Percentiles rank a stretch among this genome's conserved stretches.
Conservation (phyloP, 2,797 vertebrate genomes). For the Tragopan temminckii region DNA sequence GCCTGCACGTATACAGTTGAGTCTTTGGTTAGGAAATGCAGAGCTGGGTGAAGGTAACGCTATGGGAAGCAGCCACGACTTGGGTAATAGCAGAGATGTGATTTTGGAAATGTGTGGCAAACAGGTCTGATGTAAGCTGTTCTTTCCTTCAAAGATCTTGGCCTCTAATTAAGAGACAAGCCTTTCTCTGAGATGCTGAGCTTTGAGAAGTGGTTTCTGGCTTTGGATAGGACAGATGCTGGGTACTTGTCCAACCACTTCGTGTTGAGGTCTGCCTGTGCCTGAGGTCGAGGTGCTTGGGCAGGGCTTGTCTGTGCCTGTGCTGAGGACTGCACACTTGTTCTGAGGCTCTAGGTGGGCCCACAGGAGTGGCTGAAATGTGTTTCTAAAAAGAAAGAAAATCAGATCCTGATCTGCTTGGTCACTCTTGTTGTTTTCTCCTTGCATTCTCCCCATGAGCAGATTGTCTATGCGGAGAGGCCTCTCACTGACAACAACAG, state of each 20-base stretch:
- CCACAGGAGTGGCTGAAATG: fast-evolving
- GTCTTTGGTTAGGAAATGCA: not conserved
- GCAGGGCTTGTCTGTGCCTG: not conserved
- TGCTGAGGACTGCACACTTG: not conserved
- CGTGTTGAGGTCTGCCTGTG: fast-evolving
- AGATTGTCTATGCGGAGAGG: conserved; percentile 94
- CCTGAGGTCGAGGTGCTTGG: not conserved
- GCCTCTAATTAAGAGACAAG: not conserved
- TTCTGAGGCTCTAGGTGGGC: not conserved
- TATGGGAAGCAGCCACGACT: fast-evolving
- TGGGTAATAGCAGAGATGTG: fast-evolving
- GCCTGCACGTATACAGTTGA: fast-evolving
- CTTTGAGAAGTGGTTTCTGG: not conserved
- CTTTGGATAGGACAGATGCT: fast-evolving
- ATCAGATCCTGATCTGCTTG: fast-evolving
- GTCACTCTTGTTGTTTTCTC: not conserved
- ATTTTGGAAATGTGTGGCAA: not conserved
- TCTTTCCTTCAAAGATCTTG: not conserved
- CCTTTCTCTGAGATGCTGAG: not conserved
- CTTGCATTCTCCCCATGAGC: not conserved
- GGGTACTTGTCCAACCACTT: fast-evolving
- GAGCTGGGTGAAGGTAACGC: fast-evolving
- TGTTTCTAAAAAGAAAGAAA: not conserved
- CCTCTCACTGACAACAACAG: conserved; percentile 92
- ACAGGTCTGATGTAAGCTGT: not conserved